Evolutionary conservation across 2,113 vertebrate species (phyloP).

Genomic region (Vulpes ferrilata): DNA sequence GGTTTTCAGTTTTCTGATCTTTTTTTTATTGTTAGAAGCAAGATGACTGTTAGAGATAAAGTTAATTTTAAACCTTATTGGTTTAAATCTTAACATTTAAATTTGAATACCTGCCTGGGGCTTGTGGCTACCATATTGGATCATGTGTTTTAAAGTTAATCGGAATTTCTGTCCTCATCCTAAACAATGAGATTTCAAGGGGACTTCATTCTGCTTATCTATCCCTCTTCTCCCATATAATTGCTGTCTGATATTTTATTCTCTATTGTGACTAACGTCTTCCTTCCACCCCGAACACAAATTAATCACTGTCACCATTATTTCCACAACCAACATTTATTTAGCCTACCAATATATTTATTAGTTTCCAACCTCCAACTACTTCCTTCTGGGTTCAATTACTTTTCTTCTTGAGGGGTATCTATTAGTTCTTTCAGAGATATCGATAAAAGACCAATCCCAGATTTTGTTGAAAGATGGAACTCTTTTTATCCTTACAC

Average conservation of each 20-base stretch:
- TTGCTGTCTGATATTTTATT: not conserved
- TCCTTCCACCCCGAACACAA: not conserved
- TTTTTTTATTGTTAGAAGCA: not conserved
- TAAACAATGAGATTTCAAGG: not conserved
- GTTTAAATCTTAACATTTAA: not conserved
- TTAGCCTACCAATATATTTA: not conserved
- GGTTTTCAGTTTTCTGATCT: not conserved
- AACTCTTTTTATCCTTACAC: not conserved
- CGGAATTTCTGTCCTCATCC: not conserved
- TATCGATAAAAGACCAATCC: not conserved
- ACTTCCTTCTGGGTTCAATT: not conserved
- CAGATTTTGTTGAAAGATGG: not conserved
- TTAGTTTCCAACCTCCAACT: not conserved
- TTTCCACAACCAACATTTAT: not conserved
- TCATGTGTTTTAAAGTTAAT: not conserved
- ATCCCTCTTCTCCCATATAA: not conserved
- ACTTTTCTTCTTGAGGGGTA: not conserved
- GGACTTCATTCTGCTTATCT: not conserved
- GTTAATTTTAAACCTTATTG: not conserved
- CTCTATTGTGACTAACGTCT: not conserved
- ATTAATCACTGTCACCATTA: not conserved
- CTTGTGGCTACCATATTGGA: not conserved
- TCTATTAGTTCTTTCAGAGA: not conserved
- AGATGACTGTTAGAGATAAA: not conserved
- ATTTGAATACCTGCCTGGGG: not conserved